phyloP scores from a whole-genome alignment of 2,797 vertebrate species.

The Spea hammondii region DNA sequence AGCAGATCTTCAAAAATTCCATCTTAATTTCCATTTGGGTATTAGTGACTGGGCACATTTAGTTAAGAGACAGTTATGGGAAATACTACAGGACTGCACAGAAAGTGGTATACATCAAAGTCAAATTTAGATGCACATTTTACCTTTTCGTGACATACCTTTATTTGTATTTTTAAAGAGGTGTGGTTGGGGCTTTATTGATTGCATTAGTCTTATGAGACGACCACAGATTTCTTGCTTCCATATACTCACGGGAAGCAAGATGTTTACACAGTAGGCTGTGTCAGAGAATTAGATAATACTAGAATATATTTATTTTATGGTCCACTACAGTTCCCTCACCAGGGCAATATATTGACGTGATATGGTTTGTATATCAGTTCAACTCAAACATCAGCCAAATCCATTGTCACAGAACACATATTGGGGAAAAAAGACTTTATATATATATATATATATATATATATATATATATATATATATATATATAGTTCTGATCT shows the following conservation, averaged over 20 bases:
- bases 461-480: too few relatives aligned
- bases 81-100: too few relatives aligned
- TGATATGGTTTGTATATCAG: neutral
- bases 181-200: constrained; percentile 3
- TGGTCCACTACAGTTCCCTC: constrained; percentile 21
- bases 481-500: too few relatives aligned
- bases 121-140: neutral
- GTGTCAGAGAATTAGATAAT: constrained; percentile 35
- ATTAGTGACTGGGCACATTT: too few relatives aligned
- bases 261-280: constrained; percentile 31
- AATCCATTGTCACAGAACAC: too few relatives aligned
- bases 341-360: constrained; percentile 19
- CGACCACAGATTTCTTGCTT: constrained; percentile 17
- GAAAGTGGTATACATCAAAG: too few relatives aligned
- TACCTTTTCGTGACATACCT: constrained; percentile 8
- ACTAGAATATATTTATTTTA: constrained; percentile 33
- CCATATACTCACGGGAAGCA: constrained; percentile 20
- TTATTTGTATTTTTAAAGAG: constrained; percentile 10
- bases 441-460: too few relatives aligned
- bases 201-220: neutral
- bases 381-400: too few relatives aligned
- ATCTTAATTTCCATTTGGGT: too few relatives aligned
- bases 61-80: too few relatives aligned
- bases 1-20: too few relatives aligned
- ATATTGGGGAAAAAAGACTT: too few relatives aligned